Base-by-base conservation (phyloP, 2,888 invertebrate genomes). In the Caenorhabditis auriculariae region DNA sequence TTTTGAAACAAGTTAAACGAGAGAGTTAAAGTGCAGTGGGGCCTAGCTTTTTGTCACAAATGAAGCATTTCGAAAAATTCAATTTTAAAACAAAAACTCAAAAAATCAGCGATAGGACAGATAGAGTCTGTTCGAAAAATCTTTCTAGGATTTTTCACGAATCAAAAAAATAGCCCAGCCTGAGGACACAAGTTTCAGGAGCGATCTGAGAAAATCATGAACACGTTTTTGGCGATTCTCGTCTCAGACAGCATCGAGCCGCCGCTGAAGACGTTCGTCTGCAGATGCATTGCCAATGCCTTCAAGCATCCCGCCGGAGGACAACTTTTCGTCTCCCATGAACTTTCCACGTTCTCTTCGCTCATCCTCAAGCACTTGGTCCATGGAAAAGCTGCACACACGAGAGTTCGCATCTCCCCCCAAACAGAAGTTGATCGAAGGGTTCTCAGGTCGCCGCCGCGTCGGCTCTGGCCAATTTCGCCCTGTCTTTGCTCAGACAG, bases 251-350 rank as follows among this genome's bases (percentile, higher is more conserved):
- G 84, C 3, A 68, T 82, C 1, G 84, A 88, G 1, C 1, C 51
- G 9, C 88, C 89, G 0, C 91, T 91, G 82, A 60, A 62, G n/a
- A 86, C 93, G 84, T 86, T 93, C 63, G 85, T 88, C 1, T 87
- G 91, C 76, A 87, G 60, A 39, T 51, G 58, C 43, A 78, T 93
- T 1, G 88, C 89, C 67, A 95, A 95, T 83, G 88, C 91, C 79
- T 89, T 91, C 83, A 84, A 86, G 19, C 89, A 90, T 72, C 83
- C 50, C 17, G 28, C 50, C 12, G 77, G 77, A 4, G 58, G 66
- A 2, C 27, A 55, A 4, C 65, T 77, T 51, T 59, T 77, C 12
- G 37, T 47, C 21, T 24, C 52, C 19, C 5, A 38, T 4, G 66
- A 72, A 19, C 44, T 75, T 9, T 54, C 52, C 26, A 51, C 46